Base-by-base conservation (phyloP, 2,888 invertebrate species). In the Latrodectus elegans region DNA sequence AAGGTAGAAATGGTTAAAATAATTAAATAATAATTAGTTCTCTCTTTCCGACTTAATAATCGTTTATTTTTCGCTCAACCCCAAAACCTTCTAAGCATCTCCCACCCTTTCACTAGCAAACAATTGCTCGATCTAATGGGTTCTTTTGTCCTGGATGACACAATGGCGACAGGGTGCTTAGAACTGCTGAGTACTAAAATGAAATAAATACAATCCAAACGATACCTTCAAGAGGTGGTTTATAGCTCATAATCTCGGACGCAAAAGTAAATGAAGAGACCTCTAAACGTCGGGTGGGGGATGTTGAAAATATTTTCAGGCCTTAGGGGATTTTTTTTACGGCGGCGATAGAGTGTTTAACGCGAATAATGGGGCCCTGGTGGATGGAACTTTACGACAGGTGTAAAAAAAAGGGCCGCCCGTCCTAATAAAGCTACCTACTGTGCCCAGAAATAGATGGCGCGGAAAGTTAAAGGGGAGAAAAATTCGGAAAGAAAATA, bases 191-290 rank as follows among this genome's bases (percentile, higher is more conserved):
- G 51, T 11, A 67, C 51, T 38, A 72, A 72, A 72, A 72, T 52
- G 52, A n/a, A 72, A 22, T 17, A 49, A 49, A 52, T n/a, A 52
- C 11, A 51, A 72, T 14, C 15, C 12, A 55, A 55, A 55, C 15
- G 15, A 15, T 15, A 14, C 55, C 22, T 22, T 22, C 22, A 22
- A 22, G 22, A 55, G 55, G 15, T 84, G 55, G 15, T 84, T 84
- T 84, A 84, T 77, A 60, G 83, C 83, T 83, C 83, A 83, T 83
- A 83, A 83, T 76, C 64, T 53, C 26, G 77, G 77, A 67, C 72
- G 71, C 72, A 73, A 75, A 84, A 77, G 84, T 84, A 78, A 84
- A 84, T 84, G 72, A 84, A 84, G 77, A 84, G 84, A 49, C 17
- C 55, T 55, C 11, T 15, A 52, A 49, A 22, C 22, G 72, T 17